Percentiles rank a stretch among this genome's conserved stretches.
Conservation (phyloP, 2,797 vertebrate species). For the Leptatherina wallacei region DNA sequence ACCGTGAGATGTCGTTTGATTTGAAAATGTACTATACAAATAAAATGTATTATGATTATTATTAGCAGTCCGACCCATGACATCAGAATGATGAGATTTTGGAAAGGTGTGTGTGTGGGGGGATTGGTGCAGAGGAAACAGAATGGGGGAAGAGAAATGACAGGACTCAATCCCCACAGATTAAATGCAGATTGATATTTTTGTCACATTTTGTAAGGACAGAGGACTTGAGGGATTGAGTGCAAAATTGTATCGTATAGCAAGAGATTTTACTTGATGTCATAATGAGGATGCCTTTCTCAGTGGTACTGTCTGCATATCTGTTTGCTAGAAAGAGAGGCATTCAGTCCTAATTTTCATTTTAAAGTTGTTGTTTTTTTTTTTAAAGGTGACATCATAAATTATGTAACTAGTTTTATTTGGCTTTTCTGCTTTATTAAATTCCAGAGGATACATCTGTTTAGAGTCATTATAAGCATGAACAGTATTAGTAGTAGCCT, state of each 20-base stretch:
- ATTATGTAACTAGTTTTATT: constrained; percentile 63
- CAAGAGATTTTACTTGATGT: constrained; percentile 35
- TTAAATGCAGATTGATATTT: constrained; percentile 63
- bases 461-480: not conserved
- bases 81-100: constrained; percentile 53
- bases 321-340: constrained; percentile 26
- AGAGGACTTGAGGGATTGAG: constrained; percentile 20
- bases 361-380: not conserved
- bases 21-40: no score
- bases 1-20: no score
- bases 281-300: constrained; percentile 43
- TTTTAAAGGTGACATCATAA: constrained; percentile 57
- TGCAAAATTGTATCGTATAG: constrained; percentile 13
- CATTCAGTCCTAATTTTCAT: constrained; percentile 31
- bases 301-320: constrained; percentile 31
- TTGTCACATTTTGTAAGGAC: constrained; percentile 36
- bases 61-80: constrained; percentile 34
- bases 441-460: not conserved
- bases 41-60: no score
- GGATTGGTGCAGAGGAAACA: constrained; percentile 14
- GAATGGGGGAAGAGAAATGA: constrained; percentile 28
- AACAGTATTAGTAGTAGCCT: not conserved
- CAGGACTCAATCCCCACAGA: constrained; percentile 61
- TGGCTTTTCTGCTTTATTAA: constrained; percentile 21
- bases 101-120: constrained; percentile 46